A percentile compares a stretch with the other conserved stretches of the same genome.
These are phyloP conservation scores for Channa maculata DNA, from an alignment of 2,113 vertebrate genomes.

Conservation along the genomic window DNA sequence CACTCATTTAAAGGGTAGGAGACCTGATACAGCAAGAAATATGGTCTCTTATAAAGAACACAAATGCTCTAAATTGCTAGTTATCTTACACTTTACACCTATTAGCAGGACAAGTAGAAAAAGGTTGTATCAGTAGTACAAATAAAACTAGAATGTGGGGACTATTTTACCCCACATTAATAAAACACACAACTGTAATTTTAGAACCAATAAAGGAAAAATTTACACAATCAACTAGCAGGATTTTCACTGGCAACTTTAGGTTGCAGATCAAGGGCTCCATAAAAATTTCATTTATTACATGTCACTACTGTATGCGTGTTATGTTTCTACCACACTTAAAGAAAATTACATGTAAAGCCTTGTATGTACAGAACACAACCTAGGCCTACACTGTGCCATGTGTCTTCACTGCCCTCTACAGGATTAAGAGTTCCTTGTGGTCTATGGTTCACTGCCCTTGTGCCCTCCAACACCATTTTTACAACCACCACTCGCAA, in stretches of 20 bases:
- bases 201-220: no score
- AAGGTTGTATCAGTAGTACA: no score
- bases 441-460: conserved; percentile 37
- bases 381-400: conserved; percentile 50
- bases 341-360: conserved; percentile 37
- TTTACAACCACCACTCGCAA: background rate
- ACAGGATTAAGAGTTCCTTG: conserved; percentile 67
- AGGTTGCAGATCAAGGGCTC: conserved; percentile 43
- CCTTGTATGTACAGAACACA: conserved; percentile 40
- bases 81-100: no score
- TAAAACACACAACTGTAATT: no score
- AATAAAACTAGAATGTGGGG: no score
- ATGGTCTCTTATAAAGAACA: no score
- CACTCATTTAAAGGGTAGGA: no score
- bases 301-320: conserved; percentile 43
- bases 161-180: no score
- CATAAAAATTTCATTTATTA: conserved; percentile 53
- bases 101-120: no score
- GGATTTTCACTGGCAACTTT: conserved; percentile 20
- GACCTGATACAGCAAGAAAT: no score
- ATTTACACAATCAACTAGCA: background rate
- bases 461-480: conserved; percentile 14
- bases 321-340: conserved; percentile 42
- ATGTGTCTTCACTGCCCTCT: conserved; percentile 87
- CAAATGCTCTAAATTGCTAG: no score